phyloP scores from a whole-genome alignment of 1,140 invertebrate genomes.

The Littorina saxatilis region DNA sequence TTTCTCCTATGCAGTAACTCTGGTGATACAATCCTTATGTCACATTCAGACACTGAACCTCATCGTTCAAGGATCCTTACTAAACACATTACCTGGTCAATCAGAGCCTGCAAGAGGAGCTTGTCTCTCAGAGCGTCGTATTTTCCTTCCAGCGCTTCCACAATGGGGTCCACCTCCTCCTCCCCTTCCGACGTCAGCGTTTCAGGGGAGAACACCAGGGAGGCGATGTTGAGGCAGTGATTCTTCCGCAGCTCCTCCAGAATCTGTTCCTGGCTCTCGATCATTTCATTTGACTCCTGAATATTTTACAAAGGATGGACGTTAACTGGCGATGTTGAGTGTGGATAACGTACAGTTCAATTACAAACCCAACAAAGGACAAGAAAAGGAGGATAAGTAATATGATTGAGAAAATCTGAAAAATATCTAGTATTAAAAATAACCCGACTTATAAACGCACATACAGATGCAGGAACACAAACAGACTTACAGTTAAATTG shows the following conservation, averaged over 20 bases:
- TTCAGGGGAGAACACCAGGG: conserved; percentile 58
- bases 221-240: conserved; percentile 57
- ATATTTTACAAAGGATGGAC: not conserved
- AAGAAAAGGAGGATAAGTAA: not conserved
- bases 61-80: too few species aligned
- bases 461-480: too few species aligned
- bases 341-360: too few species aligned
- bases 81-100: conserved; percentile 58
- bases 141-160: conserved; percentile 65
- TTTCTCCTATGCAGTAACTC: too few species aligned
- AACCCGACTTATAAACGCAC: too few species aligned
- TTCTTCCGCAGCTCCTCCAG: conserved; percentile 3
- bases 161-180: conserved; percentile 50
- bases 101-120: conserved; percentile 65
- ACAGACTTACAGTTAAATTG: too few species aligned
- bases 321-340: too few species aligned
- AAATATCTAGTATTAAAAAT: not conserved
- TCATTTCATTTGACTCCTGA: conserved; percentile 32
- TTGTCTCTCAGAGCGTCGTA: conserved; percentile 70
- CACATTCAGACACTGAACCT: too few species aligned
- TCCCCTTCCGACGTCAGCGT: conserved; percentile 39
- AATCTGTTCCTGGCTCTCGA: conserved; percentile 28
- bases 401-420: not conserved
- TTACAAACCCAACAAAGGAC: too few species aligned
- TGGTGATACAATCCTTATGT: too few species aligned